Base-by-base conservation (phyloP, 2,113 vertebrate genomes). In the Buteo buteo region DNA sequence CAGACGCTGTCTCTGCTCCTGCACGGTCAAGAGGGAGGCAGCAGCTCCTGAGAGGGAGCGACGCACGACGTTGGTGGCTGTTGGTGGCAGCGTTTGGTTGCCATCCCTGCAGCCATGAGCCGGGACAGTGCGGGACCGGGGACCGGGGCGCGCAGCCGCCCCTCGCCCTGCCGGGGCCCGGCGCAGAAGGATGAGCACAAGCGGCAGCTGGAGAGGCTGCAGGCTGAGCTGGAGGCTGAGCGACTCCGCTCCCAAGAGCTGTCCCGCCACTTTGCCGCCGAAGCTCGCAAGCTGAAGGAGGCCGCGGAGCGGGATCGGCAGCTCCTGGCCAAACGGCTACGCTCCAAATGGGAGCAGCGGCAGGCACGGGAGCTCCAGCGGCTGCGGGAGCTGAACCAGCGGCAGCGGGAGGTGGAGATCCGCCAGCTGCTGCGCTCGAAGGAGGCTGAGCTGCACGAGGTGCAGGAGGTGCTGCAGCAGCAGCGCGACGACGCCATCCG, bases 151-250 rank as follows among this genome's bases (percentile, higher is more conserved):
- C 10, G 28, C 52, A 17, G 52, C 52, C 28, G 16, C 16, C 28
- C 52, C 16, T 54, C 16, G 9, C 28, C 52, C 28, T 54, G 50
- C 50, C 26, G 3, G 26, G 50, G 84, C 32, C 62, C 79, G 1
- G 38, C 62, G 3, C 55, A 52, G n/a, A 95, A 96, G 84, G 95
- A 93, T 26, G 97, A 96, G 65, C 96, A 94, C 57, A 91, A 89
- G 59, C 95, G 59, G 64, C 98, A 99, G 82, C 91, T 98, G 40
- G 97, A 98, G 82, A 96, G 94, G 89, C 94, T 99, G 67, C 97
- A 74, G 54, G 91, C 91, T 2, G 98, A 98, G 42, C 97, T 98
- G 94, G 98, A 98, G 72, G 95, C 66, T 5, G 98, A 99, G 96
- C 98, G 96, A 67, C 87, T 70, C n/a, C 97, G 64, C 59, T 94